A percentile compares a stretch with the other conserved stretches of the same genome.
Evolutionary conservation across 2,797 vertebrate genomes (phyloP).

Genomic region (Sarcophilus harrisii): DNA sequence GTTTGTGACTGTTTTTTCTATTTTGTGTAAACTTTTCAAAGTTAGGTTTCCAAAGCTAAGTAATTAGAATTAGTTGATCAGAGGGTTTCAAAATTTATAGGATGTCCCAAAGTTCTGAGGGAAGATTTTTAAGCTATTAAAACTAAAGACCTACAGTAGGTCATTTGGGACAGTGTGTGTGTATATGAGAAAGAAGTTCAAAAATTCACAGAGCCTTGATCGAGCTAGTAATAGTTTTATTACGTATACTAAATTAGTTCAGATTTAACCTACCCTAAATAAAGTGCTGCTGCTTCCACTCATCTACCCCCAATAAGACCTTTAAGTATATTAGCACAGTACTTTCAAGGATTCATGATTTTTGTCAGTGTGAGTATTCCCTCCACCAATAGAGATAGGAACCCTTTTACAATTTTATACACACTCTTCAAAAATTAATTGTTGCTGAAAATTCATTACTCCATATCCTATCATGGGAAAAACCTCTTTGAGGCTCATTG

Average conservation of each 20-base stretch:
- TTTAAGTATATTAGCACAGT: background rate
- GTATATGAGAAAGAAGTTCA: background rate
- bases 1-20: background rate
- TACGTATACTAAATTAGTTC: too few species aligned
- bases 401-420: background rate
- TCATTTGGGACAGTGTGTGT: background rate
- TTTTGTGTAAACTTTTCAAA: background rate
- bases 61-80: background rate
- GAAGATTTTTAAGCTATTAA: background rate
- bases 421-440: background rate
- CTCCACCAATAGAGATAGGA: background rate
- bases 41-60: background rate
- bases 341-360: background rate
- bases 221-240: too few species aligned
- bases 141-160: background rate
- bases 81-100: background rate
- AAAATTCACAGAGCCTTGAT: background rate
- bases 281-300: too few species aligned
- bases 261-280: too few species aligned
- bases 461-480: background rate
- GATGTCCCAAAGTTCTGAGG: background rate
- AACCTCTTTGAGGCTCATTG: background rate
- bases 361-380: background rate
- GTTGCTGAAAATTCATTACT: background rate
- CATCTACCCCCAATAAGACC: too few species aligned